Conservation (phyloP, 64 coral and sea anemone species). For the Acropora yongei region DNA sequence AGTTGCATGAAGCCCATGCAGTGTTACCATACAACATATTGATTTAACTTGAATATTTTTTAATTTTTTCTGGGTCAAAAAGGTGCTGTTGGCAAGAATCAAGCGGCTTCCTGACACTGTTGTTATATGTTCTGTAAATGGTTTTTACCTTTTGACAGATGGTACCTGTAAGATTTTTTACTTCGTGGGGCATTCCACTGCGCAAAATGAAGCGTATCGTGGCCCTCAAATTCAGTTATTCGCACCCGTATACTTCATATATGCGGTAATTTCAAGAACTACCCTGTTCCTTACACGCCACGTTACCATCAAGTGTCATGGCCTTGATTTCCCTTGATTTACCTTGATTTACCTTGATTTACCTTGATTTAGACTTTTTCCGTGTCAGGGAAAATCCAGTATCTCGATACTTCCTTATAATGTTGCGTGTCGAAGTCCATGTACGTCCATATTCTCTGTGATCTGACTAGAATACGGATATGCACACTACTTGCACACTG, state of each 20-base stretch:
- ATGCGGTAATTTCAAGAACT: not conserved
- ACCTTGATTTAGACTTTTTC: not conserved
- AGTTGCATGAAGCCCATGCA: too few relatives aligned
- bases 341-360: not conserved
- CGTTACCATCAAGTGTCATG: not conserved
- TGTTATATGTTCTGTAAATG: too few relatives aligned
- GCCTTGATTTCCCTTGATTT: not conserved
- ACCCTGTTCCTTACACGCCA: not conserved
- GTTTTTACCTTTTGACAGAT: too few relatives aligned
- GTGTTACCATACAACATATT: too few relatives aligned
- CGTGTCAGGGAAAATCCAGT: not conserved
- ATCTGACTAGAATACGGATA: not conserved
- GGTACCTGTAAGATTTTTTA: too few relatives aligned
- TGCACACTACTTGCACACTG: not conserved
- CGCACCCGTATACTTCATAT: not conserved
- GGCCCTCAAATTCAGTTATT: too few relatives aligned
- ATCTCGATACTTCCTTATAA: not conserved
- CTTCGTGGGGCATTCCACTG: too few relatives aligned
- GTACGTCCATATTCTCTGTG: not conserved
- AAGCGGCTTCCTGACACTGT: too few relatives aligned
- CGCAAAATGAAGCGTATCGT: too few relatives aligned
- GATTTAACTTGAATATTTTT: too few relatives aligned
- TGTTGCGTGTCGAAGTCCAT: not conserved
- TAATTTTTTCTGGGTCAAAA: too few relatives aligned
- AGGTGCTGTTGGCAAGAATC: too few relatives aligned